phyloP scores from a whole-genome alignment of 2,113 vertebrate genomes.

The Triplophysa rosa region DNA sequence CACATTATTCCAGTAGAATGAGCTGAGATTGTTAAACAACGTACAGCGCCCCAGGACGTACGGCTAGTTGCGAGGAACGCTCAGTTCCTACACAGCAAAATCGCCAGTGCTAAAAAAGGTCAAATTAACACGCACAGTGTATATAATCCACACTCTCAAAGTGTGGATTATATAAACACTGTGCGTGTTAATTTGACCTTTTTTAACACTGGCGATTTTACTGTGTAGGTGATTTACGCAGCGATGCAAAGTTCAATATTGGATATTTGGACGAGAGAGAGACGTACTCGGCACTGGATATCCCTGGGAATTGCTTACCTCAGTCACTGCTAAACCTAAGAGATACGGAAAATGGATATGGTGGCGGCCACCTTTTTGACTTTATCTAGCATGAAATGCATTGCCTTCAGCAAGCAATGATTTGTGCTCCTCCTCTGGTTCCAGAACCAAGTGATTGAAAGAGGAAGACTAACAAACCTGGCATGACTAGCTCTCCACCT shows the following conservation, averaged over 20 bases:
- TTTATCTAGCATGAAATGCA: conserved; percentile 42
- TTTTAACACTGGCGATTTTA: too few relatives aligned
- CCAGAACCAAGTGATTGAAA: conserved; percentile 4
- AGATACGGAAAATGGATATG: conserved; percentile 38
- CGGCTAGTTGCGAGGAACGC: background rate
- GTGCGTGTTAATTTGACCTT: too few relatives aligned
- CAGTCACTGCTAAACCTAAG: conserved; percentile 6
- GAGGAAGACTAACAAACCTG: background rate
- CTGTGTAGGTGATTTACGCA: background rate
- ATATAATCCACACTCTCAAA: too few relatives aligned
- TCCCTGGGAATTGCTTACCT: conserved; percentile 21
- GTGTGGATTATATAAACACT: too few relatives aligned
- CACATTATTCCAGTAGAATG: conserved; percentile 32
- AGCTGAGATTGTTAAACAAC: conserved; percentile 19
- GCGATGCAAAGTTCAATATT: background rate
- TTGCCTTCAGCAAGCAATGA: conserved; percentile 27
- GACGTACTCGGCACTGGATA: background rate
- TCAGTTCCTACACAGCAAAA: too few relatives aligned
- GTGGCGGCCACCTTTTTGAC: background rate
- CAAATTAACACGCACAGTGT: too few relatives aligned
- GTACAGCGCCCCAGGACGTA: background rate
- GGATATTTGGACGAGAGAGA: background rate
- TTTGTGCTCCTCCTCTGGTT: conserved; percentile 1
- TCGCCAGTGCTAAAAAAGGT: too few relatives aligned
- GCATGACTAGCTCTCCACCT: conserved; percentile 5